Base-by-base conservation (phyloP, 37 sponge, comb jelly and placozoan species). In the Petrosia ficiformis region DNA sequence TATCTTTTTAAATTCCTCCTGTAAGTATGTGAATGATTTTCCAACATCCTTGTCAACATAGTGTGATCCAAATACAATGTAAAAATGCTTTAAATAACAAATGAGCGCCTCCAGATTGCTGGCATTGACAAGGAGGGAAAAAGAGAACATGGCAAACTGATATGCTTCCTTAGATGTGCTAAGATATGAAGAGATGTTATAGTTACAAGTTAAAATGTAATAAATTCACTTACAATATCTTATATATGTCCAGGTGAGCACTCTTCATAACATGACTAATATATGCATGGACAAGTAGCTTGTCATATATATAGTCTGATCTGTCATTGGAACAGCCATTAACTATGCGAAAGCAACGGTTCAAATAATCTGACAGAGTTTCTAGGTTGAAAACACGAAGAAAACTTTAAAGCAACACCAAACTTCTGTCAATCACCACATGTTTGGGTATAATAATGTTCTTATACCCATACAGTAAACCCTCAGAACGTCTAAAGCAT, bases 141-240 rank as follows among this genome's bases (percentile, higher is more conserved):
- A 68, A 68, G 39, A 22, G 70, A 39, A 68, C 70, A 68, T 68
- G 38, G n/a, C 37, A 34, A 68, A 68, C 35, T 68, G 34, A 68
- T 68, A 68, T 5, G 34, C 1, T 22, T 68, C 70, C 29, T 68
- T 33, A 10, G 37, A 37, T 11, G 40, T 39, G 26, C 70, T 68
- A 34, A 11, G 42, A 11, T 16, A 6, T 28, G 42, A 68, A 26
- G 8, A 6, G 40, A 1, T 39, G 5, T 28, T 8, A 22, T 38
- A 34, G 6, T 39, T 30, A 4, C 34, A 14, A 16, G 33, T 67
- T n/a, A 32, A 24, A 67, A 36, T 37, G 2, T 2, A 68, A 28
- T 34, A 22, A 5, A 11, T 37, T 39, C 28, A 5, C 70, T 68
- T 37, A 68, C 70, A 34, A 68, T 22, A 39, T 68, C 38, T 34